These are phyloP conservation scores for Drosophila ficusphila DNA, from an alignment of 1,140 invertebrate genomes.

Conservation along the genomic window DNA sequence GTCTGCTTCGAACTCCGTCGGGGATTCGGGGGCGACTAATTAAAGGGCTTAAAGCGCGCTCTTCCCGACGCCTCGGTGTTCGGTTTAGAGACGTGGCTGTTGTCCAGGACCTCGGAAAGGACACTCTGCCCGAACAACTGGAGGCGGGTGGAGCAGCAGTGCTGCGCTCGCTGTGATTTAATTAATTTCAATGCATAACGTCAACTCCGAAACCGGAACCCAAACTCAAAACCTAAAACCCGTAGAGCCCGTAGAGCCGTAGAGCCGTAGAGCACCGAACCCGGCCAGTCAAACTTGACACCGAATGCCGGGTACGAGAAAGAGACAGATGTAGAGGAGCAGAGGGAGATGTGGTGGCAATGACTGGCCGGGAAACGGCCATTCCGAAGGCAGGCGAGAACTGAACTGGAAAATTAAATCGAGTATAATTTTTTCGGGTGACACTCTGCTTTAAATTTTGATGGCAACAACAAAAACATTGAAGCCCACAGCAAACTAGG, in stretches of 20 bases:
- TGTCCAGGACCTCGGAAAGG: conserved; percentile 17
- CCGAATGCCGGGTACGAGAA: conserved; percentile 17
- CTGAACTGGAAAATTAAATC: conserved; percentile 83
- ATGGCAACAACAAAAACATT: conserved; percentile 54
- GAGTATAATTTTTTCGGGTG: conserved; percentile 75
- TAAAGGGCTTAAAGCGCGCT: conserved; percentile 70
- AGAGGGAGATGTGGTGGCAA: no score
- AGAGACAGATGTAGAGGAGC: not conserved
- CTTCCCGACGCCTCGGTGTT: conserved; percentile 41
- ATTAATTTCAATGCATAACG: conserved; percentile 83
- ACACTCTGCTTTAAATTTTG: conserved; percentile 67
- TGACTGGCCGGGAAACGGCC: conserved; percentile 7
- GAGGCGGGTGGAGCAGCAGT: conserved; percentile 14
- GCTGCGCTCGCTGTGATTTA: conserved; percentile 76
- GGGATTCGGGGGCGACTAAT: conserved; percentile 57
- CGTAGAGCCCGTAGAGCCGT: conserved; percentile 28
- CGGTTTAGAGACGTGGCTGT: conserved; percentile 45
- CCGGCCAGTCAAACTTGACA: conserved; percentile 5
- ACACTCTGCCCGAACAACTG: not conserved
- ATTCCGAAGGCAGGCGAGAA: conserved; percentile 41
- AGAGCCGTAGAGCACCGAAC: conserved; percentile 37
- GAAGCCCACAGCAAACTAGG: conserved; percentile 13
- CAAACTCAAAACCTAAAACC: conserved; percentile 49
- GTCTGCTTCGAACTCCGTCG: conserved; percentile 21
- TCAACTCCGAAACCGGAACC: conserved; percentile 80